phyloP scores from a whole-genome alignment of 2,113 vertebrate species.

The Patagioenas fasciata region DNA sequence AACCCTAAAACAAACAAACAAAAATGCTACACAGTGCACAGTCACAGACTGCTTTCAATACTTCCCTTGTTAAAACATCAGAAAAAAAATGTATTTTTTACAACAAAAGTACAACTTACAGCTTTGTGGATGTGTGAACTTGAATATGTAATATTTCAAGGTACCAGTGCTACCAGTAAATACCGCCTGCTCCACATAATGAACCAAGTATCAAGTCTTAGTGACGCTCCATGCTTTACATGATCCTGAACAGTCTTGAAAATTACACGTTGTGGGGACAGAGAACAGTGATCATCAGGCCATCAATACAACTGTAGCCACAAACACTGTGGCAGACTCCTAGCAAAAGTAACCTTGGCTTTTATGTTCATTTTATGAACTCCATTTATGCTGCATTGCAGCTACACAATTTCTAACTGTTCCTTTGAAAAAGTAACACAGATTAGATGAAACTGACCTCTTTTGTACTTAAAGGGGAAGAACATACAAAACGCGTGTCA shows the following conservation, averaged over 20 bases:
- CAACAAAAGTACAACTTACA: not conserved
- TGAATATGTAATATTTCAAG: not conserved
- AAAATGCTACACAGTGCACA: not conserved
- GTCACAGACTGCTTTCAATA: not conserved
- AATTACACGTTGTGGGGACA: not conserved
- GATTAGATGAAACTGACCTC: not conserved
- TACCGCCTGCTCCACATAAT: not conserved
- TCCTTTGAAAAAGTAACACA: not conserved
- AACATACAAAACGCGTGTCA: not conserved
- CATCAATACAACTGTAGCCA: not conserved
- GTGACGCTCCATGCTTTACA: not conserved
- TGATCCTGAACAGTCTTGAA: not conserved
- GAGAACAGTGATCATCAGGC: not conserved
- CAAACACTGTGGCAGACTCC: not conserved
- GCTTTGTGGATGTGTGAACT: not conserved
- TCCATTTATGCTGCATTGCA: not conserved
- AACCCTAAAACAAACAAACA: too few relatives aligned
- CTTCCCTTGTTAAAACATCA: not conserved
- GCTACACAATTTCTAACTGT: not conserved
- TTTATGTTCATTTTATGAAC: not conserved
- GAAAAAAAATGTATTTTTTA: not conserved
- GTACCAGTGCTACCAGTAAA: not conserved
- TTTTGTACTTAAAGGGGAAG: not conserved
- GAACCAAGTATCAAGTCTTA: not conserved
- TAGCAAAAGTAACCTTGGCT: not conserved